A percentile compares a stretch with the other conserved stretches of the same genome.
phyloP scores from a whole-genome alignment of 2,797 vertebrate species.

The Neosalanx taihuensis region DNA sequence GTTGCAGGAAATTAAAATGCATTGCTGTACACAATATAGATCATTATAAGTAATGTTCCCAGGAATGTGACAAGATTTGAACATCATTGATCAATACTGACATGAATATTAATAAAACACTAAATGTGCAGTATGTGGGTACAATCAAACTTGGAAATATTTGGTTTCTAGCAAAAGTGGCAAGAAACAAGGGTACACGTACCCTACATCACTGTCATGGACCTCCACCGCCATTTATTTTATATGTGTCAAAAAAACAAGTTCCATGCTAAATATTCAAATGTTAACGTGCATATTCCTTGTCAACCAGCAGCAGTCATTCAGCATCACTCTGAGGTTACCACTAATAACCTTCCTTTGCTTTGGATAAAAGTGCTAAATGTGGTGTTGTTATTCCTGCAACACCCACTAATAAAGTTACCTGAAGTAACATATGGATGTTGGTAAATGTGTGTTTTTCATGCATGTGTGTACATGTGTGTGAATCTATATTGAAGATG shows the following conservation, averaged over 20 bases:
- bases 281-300: no score
- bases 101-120: neutral
- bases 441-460: neutral
- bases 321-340: no score
- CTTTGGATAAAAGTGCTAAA: no score
- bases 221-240: no score
- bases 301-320: no score
- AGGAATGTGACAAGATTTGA: slow-evolving; percentile 40
- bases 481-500: slow-evolving; percentile 3
- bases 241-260: no score
- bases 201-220: no score
- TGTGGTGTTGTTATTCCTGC: neutral
- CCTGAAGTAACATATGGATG: neutral
- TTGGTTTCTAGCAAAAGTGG: no score
- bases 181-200: no score
- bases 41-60: slow-evolving; percentile 5
- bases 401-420: neutral
- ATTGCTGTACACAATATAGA: slow-evolving; percentile 25
- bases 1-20: slow-evolving; percentile 31
- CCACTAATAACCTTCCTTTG: neutral
- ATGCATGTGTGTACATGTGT: neutral
- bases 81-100: neutral
- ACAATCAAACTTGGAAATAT: no score
- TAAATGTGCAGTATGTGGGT: neutral
- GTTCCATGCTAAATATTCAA: no score